These are phyloP conservation scores for Parasteatoda tepidariorum DNA, from an alignment of 1,140 invertebrate species.

Conservation along the genomic window DNA sequence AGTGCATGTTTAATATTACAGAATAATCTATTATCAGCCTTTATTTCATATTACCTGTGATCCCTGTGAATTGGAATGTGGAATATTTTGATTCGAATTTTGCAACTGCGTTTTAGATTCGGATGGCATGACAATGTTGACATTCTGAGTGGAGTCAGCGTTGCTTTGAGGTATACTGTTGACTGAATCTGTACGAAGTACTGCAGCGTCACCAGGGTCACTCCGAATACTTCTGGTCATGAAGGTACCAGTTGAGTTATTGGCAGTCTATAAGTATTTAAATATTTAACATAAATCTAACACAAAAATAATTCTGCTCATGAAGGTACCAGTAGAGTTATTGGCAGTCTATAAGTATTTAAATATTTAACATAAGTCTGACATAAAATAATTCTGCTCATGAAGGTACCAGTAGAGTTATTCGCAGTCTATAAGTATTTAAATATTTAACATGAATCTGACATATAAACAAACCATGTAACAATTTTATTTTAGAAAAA, in stretches of 20 bases:
- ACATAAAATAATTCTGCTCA: constrained; percentile 29
- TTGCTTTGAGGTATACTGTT: constrained; percentile 30
- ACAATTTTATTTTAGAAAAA: background rate
- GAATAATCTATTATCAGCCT: too few relatives aligned
- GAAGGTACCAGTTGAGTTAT: constrained; percentile 33
- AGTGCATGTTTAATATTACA: too few relatives aligned
- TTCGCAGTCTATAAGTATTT: constrained; percentile 41
- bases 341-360: constrained; percentile 39
- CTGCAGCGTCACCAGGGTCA: constrained; percentile 40
- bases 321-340: constrained; percentile 34
- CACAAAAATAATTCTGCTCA: constrained; percentile 31
- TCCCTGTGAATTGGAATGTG: constrained; percentile 18
- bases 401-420: constrained; percentile 34
- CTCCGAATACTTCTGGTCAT: constrained; percentile 56
- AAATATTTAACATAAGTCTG: background rate
- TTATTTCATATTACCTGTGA: too few relatives aligned
- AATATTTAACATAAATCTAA: background rate
- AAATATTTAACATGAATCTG: background rate
- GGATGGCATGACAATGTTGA: constrained; percentile 55
- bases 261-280: constrained; percentile 32
- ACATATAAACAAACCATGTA: background rate
- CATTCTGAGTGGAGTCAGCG: constrained; percentile 46
- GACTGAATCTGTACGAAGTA: constrained; percentile 30
- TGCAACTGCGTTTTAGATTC: constrained; percentile 39
- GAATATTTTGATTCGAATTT: constrained; percentile 52